Conservation (phyloP, 2,113 vertebrate genomes). For the Hymenochirus boettgeri region DNA sequence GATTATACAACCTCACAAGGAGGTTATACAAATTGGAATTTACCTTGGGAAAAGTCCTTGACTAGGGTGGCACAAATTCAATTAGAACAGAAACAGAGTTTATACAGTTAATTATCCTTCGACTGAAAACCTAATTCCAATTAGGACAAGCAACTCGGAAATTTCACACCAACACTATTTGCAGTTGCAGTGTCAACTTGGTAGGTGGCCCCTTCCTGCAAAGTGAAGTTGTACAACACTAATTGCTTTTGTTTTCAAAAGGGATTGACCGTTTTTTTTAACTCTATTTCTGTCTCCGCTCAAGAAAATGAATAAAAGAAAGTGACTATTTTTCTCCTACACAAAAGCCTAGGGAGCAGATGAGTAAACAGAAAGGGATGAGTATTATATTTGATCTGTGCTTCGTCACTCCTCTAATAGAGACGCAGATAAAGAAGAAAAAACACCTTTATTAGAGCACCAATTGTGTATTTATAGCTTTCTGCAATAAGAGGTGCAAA, state of each 20-base stretch:
- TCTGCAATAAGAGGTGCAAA: too few relatives aligned
- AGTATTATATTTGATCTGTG: conserved; percentile 45
- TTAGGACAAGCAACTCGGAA: conserved; percentile 9
- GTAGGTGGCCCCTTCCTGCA: conserved; percentile 10
- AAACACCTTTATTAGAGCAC: conserved; percentile 52
- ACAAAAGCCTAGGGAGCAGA: conserved; percentile 10
- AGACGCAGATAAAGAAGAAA: conserved; percentile 45
- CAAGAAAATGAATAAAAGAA: conserved; percentile 45
- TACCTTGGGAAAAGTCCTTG: too few relatives aligned
- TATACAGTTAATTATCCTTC: too few relatives aligned
- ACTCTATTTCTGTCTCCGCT: conserved; percentile 44
- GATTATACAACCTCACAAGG: too few relatives aligned
- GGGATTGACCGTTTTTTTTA: too few relatives aligned
- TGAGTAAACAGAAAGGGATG: conserved; percentile 39
- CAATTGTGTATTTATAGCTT: too few relatives aligned
- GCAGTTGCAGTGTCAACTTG: conserved; percentile 18
- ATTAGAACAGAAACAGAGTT: too few relatives aligned
- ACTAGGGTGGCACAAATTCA: too few relatives aligned
- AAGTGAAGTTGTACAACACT: conserved; percentile 27
- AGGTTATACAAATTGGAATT: too few relatives aligned
- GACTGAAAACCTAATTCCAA: background rate
- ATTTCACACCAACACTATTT: conserved; percentile 33
- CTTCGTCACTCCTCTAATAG: conserved; percentile 47
- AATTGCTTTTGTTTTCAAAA: conserved; percentile 37
- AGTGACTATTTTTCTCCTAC: conserved; percentile 26